phyloP scores from a whole-genome alignment of 2,797 vertebrate species.

The Crossoptilon crossoptilon region DNA sequence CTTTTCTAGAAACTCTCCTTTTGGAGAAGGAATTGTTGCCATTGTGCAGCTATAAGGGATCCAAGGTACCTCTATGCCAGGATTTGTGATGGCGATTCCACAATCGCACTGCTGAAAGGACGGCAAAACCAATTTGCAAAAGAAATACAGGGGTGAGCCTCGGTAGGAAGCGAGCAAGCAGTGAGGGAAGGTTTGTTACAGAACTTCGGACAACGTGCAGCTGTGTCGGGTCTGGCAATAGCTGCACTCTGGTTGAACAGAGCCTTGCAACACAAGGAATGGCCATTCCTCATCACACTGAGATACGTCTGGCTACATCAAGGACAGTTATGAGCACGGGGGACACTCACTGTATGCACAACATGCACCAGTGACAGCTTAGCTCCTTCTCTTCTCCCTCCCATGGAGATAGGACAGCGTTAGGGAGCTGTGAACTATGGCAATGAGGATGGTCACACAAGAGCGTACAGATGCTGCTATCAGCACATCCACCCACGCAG shows the following conservation, averaged over 20 bases:
- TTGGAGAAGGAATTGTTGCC: background rate
- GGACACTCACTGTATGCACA: constrained; percentile 80
- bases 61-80: background rate
- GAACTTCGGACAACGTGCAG: too few species aligned
- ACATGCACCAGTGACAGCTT: constrained; percentile 72
- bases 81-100: accelerated
- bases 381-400: constrained; percentile 84
- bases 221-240: too few species aligned
- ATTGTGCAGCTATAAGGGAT: accelerated
- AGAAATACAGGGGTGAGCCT: background rate
- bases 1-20: background rate
- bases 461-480: constrained; percentile 81
- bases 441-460: constrained; percentile 76
- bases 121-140: background rate
- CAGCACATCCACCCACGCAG: constrained; percentile 83
- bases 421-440: constrained; percentile 82
- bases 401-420: constrained; percentile 81
- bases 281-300: background rate
- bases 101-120: background rate
- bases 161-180: too few species aligned
- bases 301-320: too few species aligned
- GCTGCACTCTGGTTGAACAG: background rate
- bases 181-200: too few species aligned
- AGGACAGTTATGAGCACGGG: background rate
- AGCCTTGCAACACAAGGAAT: background rate